phyloP scores from a whole-genome alignment of 2,888 invertebrate species.

The Nysson spinosus region DNA sequence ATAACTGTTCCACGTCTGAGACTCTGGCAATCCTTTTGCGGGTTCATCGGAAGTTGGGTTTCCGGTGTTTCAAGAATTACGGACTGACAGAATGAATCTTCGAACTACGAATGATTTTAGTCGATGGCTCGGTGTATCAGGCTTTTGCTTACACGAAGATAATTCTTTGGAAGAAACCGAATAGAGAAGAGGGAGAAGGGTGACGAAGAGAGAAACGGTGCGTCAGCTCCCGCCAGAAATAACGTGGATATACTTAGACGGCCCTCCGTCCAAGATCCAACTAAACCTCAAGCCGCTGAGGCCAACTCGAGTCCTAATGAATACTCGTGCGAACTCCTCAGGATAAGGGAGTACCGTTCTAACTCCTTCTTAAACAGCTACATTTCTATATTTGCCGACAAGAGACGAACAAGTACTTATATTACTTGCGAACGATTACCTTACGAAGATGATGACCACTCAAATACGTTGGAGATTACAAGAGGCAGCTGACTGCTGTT shows the following conservation, averaged over 20 bases:
- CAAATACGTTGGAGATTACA: too few relatives aligned
- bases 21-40: not conserved
- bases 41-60: not conserved
- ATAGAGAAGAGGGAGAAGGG: slow-evolving; percentile 29
- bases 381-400: too few relatives aligned
- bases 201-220: slow-evolving; percentile 64
- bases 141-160: slow-evolving; percentile 48
- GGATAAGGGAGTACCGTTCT: slow-evolving; percentile 1
- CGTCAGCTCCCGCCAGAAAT: slow-evolving; percentile 77
- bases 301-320: slow-evolving; percentile 67
- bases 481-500: too few relatives aligned
- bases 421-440: too few relatives aligned
- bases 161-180: slow-evolving; percentile 54
- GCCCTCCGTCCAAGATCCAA: slow-evolving; percentile 71
- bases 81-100: slow-evolving; percentile 4
- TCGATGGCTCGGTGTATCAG: slow-evolving; percentile 40
- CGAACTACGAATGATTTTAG: slow-evolving; percentile 24
- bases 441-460: too few relatives aligned
- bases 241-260: slow-evolving; percentile 77
- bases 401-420: too few relatives aligned
- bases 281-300: slow-evolving; percentile 59
- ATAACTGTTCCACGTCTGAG: not conserved
- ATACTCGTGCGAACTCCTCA: slow-evolving; percentile 47
- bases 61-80: not conserved
- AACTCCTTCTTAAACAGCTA: too few relatives aligned